Base-by-base conservation (phyloP, 2,797 vertebrate species). In the Holocentrus rufus region DNA sequence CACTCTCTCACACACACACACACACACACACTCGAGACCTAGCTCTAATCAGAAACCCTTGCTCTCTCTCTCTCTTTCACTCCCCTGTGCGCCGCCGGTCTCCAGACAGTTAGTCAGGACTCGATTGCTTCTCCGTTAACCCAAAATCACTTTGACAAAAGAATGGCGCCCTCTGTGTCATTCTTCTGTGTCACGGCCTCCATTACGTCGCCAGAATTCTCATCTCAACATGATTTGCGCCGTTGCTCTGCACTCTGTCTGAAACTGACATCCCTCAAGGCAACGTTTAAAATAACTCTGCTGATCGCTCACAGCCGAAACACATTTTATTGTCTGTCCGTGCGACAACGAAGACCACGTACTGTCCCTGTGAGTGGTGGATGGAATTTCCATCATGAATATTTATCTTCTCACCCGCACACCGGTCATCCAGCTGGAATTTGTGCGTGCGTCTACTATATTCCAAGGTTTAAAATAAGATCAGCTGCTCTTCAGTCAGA, bases 81-180 rank as follows among this genome's bases (percentile, higher is more conserved):
- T 34, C 62, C n/a, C 30, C 31, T 39, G 47, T 34, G 47, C n/a
- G 52, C 49, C 22, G 18, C 20, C 49, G 20, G 62, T 67, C 66
- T 76, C 63, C 58, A 27, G 56, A 39, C 60, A 77, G 30, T 71
- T 53, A 50, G 8, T 70, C 50, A 23, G 36, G 22, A 25, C 47
- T 47, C 36, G 61, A 72, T 76, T 67, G 57, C 64, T 46, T 69
- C 42, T 75, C 72, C 67, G 77, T 84, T 69, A 72, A 78, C 57
- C 61, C 27, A 36, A 44, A 79, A 71, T 55, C 18, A 44, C 49
- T 77, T 74, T 54, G 17, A 23, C 27, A 74, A 34, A 34, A 34
- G 7, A 34, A 34, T 34, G 31, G 7, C 15, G 47, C 4, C 44
- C 60, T 54, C 22, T 0, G 34, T 13, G 23, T 63, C 23, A 5